phyloP scores from a whole-genome alignment of 2,888 invertebrate species.

The Synergus laeviventris region DNA sequence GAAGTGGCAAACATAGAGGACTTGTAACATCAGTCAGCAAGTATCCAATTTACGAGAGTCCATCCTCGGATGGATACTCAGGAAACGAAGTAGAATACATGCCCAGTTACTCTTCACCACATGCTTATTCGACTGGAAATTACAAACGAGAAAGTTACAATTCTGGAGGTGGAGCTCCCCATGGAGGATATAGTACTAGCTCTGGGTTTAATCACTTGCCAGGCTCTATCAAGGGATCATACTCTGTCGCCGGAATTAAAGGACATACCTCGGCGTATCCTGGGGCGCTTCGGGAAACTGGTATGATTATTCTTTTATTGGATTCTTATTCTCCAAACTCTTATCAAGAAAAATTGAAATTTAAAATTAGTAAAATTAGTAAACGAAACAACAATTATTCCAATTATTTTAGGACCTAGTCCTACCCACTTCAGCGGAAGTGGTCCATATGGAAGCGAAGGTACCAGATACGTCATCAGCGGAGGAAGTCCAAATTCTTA shows the following conservation, averaged over 20 bases:
- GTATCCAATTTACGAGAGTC: slow-evolving; percentile 30
- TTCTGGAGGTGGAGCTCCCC: background rate
- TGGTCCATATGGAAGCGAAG: slow-evolving; percentile 49
- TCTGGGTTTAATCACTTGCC: slow-evolving; percentile 26
- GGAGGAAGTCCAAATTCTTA: slow-evolving; percentile 31
- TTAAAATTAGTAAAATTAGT: background rate
- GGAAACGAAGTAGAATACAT: slow-evolving; percentile 21
- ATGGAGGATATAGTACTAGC: background rate
- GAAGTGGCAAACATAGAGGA: slow-evolving; percentile 20
- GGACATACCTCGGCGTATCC: background rate
- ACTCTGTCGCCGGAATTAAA: slow-evolving; percentile 5
- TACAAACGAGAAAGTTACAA: slow-evolving; percentile 33
- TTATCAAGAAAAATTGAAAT: too few relatives aligned
- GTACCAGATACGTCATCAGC: slow-evolving; percentile 47
- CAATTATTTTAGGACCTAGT: slow-evolving; percentile 14
- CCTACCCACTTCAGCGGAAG: slow-evolving; percentile 44
- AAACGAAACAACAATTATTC: background rate
- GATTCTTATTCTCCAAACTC: background rate
- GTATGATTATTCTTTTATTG: background rate
- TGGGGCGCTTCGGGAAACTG: slow-evolving; percentile 8
- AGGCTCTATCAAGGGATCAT: background rate
- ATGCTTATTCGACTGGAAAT: slow-evolving; percentile 10
- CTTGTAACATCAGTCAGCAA: slow-evolving; percentile 45
- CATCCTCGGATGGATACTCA: slow-evolving; percentile 7
- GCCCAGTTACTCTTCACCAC: slow-evolving; percentile 12